phyloP scores from a whole-genome alignment of 1,140 invertebrate species.

The Chrysomallon squamiferum region DNA sequence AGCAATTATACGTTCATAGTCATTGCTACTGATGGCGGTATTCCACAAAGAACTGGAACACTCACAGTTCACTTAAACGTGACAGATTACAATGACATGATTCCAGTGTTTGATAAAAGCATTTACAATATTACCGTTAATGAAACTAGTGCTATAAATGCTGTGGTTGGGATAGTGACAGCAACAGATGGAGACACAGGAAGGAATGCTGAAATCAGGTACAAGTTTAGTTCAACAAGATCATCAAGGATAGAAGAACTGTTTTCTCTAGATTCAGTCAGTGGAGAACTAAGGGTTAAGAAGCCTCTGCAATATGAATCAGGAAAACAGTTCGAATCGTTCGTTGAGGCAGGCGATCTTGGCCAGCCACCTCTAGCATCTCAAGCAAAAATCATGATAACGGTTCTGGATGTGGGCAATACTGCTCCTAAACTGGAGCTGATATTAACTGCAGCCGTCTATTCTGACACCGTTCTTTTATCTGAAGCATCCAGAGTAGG shows the following conservation, averaged over 20 bases:
- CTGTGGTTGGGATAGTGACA: constrained; percentile 75
- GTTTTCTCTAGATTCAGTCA: constrained; percentile 31
- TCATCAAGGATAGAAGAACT: constrained; percentile 16
- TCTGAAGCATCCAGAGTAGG: constrained; percentile 8
- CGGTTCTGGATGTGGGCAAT: constrained; percentile 31
- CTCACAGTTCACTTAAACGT: constrained; percentile 71
- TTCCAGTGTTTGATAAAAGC: constrained; percentile 78
- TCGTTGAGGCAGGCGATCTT: constrained; percentile 31
- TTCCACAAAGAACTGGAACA: constrained; percentile 22
- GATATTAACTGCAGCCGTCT: constrained; percentile 14
- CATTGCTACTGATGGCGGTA: constrained; percentile 72
- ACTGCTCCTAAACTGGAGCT: constrained; percentile 23
- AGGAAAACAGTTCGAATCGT: constrained; percentile 20
- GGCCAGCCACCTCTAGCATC: constrained; percentile 15
- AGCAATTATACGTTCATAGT: constrained; percentile 80
- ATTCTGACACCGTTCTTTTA: constrained; percentile 19
- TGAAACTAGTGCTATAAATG: constrained; percentile 26
- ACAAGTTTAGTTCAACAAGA: constrained; percentile 69
- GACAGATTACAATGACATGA: constrained; percentile 58
- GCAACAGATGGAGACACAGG: constrained; percentile 82
- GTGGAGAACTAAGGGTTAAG: constrained; percentile 30
- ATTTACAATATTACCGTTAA: constrained; percentile 78
- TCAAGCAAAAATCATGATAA: constrained; percentile 21
- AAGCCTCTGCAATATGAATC: constrained; percentile 26
- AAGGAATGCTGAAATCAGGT: constrained; percentile 75